Percentiles rank a stretch among this genome's conserved stretches.
Evolutionary conservation across 2,113 vertebrate species (phyloP).

Genomic region (Pungitius pungitius): DNA sequence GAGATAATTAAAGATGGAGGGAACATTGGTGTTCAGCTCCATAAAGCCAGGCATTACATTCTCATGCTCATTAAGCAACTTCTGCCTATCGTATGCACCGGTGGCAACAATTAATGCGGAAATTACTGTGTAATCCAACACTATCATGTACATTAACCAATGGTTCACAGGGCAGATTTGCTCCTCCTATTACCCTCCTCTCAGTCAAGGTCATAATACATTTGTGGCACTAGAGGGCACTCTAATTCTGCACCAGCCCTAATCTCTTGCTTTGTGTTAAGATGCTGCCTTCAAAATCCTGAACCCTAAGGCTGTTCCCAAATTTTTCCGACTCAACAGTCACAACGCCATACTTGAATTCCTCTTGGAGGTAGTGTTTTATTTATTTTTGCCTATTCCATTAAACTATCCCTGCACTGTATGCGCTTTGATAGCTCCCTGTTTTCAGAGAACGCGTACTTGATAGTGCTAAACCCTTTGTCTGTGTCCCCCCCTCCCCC

Average conservation of each 20-base stretch:
- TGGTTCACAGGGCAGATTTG: slow-evolving; percentile 64
- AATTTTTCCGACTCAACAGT: slow-evolving; percentile 96
- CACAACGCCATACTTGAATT: slow-evolving; percentile 99
- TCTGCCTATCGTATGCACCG: slow-evolving; percentile 75
- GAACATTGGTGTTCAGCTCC: slow-evolving; percentile 68
- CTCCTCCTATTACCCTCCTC: slow-evolving; percentile 49
- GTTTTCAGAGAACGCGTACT: slow-evolving; percentile 53
- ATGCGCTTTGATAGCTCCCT: slow-evolving; percentile 56
- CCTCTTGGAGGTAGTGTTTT: slow-evolving; percentile 89
- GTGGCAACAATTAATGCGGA: slow-evolving; percentile 76
- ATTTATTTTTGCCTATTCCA: slow-evolving; percentile 29
- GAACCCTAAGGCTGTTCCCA: slow-evolving; percentile 93
- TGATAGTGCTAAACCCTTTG: slow-evolving; percentile 53
- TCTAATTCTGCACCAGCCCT: slow-evolving; percentile 59
- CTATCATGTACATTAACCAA: slow-evolving; percentile 72
- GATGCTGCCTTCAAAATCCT: slow-evolving; percentile 99
- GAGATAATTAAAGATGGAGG: slow-evolving; percentile 77
- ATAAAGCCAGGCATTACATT: slow-evolving; percentile 76
- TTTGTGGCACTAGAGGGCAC: slow-evolving; percentile 77
- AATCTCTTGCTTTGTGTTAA: slow-evolving; percentile 78
- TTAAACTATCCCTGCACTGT: slow-evolving; percentile 40
- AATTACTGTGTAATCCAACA: slow-evolving; percentile 74
- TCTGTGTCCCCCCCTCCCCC: slow-evolving; percentile 66
- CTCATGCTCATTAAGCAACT: slow-evolving; percentile 74
- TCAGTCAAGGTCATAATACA: slow-evolving; percentile 59